Evolutionary conservation across 1,140 invertebrate genomes (phyloP).

Genomic region (Drosophila albomicans): DNA sequence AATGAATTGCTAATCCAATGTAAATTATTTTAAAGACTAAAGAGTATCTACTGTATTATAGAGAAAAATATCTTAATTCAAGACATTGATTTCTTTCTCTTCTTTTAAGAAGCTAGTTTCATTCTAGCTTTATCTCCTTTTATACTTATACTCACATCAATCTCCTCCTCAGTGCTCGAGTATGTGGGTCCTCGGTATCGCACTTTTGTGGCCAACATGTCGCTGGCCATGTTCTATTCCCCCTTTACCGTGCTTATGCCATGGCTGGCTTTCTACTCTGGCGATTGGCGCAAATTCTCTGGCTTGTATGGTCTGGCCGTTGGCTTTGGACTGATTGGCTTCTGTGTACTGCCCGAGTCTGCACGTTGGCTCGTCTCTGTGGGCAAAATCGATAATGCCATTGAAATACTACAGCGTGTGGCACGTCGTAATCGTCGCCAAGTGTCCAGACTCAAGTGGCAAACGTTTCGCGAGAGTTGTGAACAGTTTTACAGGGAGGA

Average conservation of each 20-base stretch:
- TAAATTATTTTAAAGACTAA: no score
- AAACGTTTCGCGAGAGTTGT: conserved; percentile 87
- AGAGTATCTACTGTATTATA: no score
- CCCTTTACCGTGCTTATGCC: conserved; percentile 90
- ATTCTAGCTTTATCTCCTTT: no score
- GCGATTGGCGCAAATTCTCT: conserved; percentile 90
- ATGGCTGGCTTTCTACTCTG: conserved; percentile 91
- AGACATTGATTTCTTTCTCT: no score
- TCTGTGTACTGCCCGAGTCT: conserved; percentile 92
- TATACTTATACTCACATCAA: no score
- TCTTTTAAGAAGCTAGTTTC: no score
- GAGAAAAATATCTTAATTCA: no score
- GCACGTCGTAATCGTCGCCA: conserved; percentile 90
- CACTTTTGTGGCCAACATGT: conserved; percentile 94
- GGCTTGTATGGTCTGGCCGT: conserved; percentile 89
- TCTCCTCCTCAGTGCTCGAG: conserved; percentile 89
- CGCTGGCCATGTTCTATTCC: conserved; percentile 94
- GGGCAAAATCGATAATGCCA: conserved; percentile 91
- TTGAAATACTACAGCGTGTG: conserved; percentile 91
- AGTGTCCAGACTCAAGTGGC: conserved; percentile 90
- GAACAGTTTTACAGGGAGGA: conserved; percentile 87
- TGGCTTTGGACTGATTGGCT: conserved; percentile 88
- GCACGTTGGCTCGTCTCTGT: conserved; percentile 94
- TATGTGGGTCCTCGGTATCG: conserved; percentile 94
- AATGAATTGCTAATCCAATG: no score